Percentiles rank a stretch among this genome's conserved stretches.
Evolutionary conservation across 2,888 invertebrate species (phyloP).

Genomic region (Cynaeus angustus): DNA sequence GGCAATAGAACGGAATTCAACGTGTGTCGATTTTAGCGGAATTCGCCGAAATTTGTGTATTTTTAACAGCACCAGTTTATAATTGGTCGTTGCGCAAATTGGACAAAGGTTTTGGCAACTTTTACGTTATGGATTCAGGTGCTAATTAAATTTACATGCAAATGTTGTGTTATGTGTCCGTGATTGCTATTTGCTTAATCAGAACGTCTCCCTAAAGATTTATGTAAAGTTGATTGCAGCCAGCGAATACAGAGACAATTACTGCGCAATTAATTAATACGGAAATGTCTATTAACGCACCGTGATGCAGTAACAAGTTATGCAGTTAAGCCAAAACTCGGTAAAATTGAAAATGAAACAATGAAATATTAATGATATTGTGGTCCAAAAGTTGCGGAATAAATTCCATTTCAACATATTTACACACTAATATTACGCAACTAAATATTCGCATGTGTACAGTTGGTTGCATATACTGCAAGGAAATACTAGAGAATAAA

Average conservation of each 20-base stretch:
- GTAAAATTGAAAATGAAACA: too few relatives aligned
- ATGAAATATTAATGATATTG: too few relatives aligned
- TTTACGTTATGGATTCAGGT: conserved; percentile 7
- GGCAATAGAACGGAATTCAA: conserved; percentile 23
- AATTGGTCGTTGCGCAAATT: conserved; percentile 17
- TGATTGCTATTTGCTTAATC: conserved; percentile 15
- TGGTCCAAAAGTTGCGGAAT: too few relatives aligned
- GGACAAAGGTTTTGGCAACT: conserved; percentile 13
- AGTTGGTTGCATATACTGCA: conserved; percentile 10
- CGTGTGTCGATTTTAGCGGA: conserved; percentile 5
- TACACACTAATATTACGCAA: not conserved
- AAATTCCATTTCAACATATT: too few relatives aligned
- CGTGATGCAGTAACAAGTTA: too few relatives aligned
- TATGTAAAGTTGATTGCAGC: not conserved
- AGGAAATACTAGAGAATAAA: too few relatives aligned
- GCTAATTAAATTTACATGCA: conserved; percentile 30
- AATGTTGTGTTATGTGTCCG: conserved; percentile 1
- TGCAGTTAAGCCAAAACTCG: too few relatives aligned
- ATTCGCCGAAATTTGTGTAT: too few relatives aligned
- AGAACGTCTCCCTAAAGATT: conserved; percentile 18
- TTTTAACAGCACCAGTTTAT: not conserved
- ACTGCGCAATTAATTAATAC: conserved; percentile 1
- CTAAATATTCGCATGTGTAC: not conserved
- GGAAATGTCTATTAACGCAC: not conserved
- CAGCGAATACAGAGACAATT: not conserved